Evolutionary conservation across 2,888 invertebrate species (phyloP), one percentile per base, ranked within the genome.

Genomic region (Cepaea hortensis): DNA sequence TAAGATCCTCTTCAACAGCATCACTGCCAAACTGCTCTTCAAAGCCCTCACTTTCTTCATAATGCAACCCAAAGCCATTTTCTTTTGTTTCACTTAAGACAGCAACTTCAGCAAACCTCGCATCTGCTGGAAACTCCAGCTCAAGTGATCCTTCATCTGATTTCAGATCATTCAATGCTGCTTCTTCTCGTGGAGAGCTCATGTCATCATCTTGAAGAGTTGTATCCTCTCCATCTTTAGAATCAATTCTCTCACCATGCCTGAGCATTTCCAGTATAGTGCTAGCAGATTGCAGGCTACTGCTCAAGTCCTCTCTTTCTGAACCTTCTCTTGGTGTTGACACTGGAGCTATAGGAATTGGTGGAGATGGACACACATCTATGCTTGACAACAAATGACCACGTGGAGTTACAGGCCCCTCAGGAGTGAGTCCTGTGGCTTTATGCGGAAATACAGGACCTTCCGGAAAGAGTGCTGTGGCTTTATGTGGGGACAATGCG

Each of bases 131-230:
- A 72, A 88, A 82, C 23, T 87, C 87, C 35, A 88, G 81, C 50
- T 89, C 89, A n/a, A 87, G 87, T n/a, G 87, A 89, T 18, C 65
- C 76, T 5, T 80, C 88, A 18, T 73, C 81, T 73, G 89, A 89
- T 23, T 88, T 89, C 55, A 92, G 76, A 81, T 93, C 93, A 87
- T 89, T 90, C 35, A 90, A 89, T 18, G 92, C 92, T 87, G 93
- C 92, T 13, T 94, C 89, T 91, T 94, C 94, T 90, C 92, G 92
- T 76, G 95, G 94, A 86, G 92, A 92, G 35, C 89, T 87, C 35
- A 89, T 85, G 20, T 90, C 92, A 81, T 90, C 91, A 50, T 89
- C 90, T 77, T 88, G 89, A 35, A 79, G 80, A 46, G 88, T 88
- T 61, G 87, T 84, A 35, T 88, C 88, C 50, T 89, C 89, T 75